Conservation (phyloP, 2,888 invertebrate genomes). For the Drosophila histrio region DNA sequence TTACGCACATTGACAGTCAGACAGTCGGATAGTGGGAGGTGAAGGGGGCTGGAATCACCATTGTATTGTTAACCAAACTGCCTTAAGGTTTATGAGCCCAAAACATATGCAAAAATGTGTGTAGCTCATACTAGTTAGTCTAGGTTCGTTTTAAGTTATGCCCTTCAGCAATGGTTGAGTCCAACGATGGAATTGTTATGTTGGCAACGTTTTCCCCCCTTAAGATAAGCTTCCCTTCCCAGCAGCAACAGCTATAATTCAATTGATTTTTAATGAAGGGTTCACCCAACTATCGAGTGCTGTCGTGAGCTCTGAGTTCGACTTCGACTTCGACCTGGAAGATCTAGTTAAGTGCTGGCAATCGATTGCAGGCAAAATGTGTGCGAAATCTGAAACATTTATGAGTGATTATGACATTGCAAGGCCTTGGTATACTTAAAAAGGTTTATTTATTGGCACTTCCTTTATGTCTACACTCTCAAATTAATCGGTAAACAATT, state of each 20-base stretch:
- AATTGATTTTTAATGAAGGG: slow-evolving; percentile 55
- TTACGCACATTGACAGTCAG: slow-evolving; percentile 79
- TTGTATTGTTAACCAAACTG: slow-evolving; percentile 37
- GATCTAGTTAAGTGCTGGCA: background rate
- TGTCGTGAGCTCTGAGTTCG: slow-evolving; percentile 27
- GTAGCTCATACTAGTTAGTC: slow-evolving; percentile 11
- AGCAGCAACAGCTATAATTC: slow-evolving; percentile 41
- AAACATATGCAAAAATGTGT: slow-evolving; percentile 54
- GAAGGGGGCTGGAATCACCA: slow-evolving; percentile 9
- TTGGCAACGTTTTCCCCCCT: slow-evolving; percentile 34
- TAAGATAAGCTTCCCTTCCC: background rate
- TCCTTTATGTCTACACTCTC: too few relatives aligned
- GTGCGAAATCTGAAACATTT: slow-evolving; percentile 5
- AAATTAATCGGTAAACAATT: too few relatives aligned
- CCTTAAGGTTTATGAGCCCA: slow-evolving; percentile 44
- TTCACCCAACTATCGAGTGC: slow-evolving; percentile 9
- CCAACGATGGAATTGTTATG: slow-evolving; percentile 23
- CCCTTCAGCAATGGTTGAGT: slow-evolving; percentile 32
- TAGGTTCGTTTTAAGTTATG: slow-evolving; percentile 17
- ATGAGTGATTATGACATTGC: background rate
- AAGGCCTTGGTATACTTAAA: too few relatives aligned
- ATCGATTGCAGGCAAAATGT: background rate
- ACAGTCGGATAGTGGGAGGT: background rate
- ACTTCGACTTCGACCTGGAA: slow-evolving; percentile 5
- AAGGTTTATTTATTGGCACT: too few relatives aligned